Evolutionary conservation across 35 echinoderm and acorn worm genomes (phyloP).

Genomic region (Ptychodera flava): DNA sequence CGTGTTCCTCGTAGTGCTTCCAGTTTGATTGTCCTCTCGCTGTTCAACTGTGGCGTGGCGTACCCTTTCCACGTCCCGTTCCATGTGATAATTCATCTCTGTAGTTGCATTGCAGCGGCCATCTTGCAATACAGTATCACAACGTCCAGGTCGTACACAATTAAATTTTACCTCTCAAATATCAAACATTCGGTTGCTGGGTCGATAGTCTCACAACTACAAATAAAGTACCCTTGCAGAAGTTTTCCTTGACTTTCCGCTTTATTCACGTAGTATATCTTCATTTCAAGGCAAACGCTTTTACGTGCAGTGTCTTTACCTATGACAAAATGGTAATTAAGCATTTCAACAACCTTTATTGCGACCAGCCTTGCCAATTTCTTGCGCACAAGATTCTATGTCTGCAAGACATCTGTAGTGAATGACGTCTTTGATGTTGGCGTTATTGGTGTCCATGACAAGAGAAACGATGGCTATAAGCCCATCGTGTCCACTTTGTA

Average conservation of each 20-base stretch:
- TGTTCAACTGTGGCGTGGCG: neutral
- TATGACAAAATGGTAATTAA: neutral
- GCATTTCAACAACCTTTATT: neutral
- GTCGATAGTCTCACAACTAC: neutral
- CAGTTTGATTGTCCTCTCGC: neutral
- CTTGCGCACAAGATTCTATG: slow-evolving; percentile 20
- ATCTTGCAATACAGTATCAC: neutral
- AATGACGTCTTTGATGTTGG: slow-evolving; percentile 8
- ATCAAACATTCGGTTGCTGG: slow-evolving; percentile 18
- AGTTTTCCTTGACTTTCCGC: slow-evolving; percentile 7
- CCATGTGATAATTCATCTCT: no score
- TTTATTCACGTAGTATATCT: neutral
- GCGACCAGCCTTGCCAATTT: slow-evolving; percentile 17
- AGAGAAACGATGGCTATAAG: slow-evolving; percentile 14
- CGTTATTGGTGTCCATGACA: slow-evolving; percentile 13
- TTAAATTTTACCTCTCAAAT: slow-evolving; percentile 3
- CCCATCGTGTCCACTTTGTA: slow-evolving; percentile 4
- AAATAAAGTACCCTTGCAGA: neutral
- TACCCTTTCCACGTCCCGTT: neutral
- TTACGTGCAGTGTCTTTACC: neutral
- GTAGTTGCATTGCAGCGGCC: no score
- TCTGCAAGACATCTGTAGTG: neutral
- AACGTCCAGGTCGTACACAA: neutral
- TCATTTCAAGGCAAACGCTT: neutral
- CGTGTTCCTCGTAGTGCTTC: neutral